Conservation (phyloP, 2,113 vertebrate genomes). For the Brachyhypopomus occidentalis region DNA sequence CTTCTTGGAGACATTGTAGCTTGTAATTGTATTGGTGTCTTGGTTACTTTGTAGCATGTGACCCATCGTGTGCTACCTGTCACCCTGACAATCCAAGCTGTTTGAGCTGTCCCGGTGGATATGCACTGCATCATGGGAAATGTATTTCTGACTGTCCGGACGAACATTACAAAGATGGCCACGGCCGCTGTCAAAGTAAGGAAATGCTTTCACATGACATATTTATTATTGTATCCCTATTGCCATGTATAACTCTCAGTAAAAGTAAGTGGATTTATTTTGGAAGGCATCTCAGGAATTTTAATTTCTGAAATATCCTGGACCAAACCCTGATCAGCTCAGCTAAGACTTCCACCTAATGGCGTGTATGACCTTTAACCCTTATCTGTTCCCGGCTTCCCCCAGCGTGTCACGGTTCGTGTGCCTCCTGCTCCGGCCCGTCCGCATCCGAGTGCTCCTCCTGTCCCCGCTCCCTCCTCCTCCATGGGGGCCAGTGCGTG, state of each 20-base stretch:
- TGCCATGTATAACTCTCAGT: too few relatives aligned
- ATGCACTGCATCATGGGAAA: conserved; percentile 75
- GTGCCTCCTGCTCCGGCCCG: conserved; percentile 81
- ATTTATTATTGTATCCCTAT: too few relatives aligned
- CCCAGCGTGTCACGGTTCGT: conserved; percentile 85
- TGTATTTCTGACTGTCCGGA: conserved; percentile 81
- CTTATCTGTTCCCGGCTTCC: conserved; percentile 27
- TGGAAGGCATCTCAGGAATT: too few relatives aligned
- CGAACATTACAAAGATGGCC: conserved; percentile 72
- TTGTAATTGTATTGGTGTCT: neutral
- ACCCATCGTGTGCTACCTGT: conserved; percentile 82
- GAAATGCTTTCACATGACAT: neutral
- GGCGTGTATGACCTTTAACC: too few relatives aligned
- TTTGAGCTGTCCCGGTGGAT: conserved; percentile 75
- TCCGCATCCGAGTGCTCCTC: conserved; percentile 77
- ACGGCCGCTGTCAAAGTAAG: conserved; percentile 82
- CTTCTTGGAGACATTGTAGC: neutral
- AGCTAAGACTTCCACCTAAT: too few relatives aligned
- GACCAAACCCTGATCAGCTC: too few relatives aligned
- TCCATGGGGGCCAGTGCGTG: conserved; percentile 84
- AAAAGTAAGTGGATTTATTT: too few relatives aligned
- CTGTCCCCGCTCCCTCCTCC: conserved; percentile 70
- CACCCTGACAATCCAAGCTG: conserved; percentile 77
- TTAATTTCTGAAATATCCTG: too few relatives aligned
- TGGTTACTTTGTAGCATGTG: conserved; percentile 77